Evolutionary conservation across 2,797 vertebrate genomes (phyloP), one percentile per base, ranked within the genome.

Genomic region (Distichodus sexfasciatus): DNA sequence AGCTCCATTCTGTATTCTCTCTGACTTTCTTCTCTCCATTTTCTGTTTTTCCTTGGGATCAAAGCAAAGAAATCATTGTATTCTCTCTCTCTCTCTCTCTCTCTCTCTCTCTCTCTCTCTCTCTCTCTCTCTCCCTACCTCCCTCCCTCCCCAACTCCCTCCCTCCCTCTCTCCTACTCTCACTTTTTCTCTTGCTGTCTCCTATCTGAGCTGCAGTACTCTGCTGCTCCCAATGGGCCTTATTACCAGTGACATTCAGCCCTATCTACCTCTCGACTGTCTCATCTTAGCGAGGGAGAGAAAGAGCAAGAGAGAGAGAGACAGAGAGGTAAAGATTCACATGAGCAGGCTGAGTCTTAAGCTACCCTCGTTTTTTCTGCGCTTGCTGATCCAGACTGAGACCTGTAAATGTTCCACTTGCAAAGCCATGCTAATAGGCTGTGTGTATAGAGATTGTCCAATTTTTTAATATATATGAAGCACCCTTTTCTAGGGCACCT

Each of bases 231-330:
- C 66, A 63, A 40, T 53, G 73, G 73, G 66, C 63, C 70, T 70
- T 70, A 78, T 78, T 72, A 78, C 60, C 60, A 62, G 61, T 67
- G 70, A 72, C 73, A 76, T 62, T 72, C 58, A 67, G 62, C 62
- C 71, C 66, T 70, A 41, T 73, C 69, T 53, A 72, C 70, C 58
- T 74, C 71, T 26, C 67, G 40, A 59, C 55, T 66, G 50, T 71
- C 71, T 79, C 67, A 66, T 66, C 69, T 40, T 23, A 63, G 66
- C 9, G 44, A 36, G 24, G 46, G 57, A 54, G 55, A 61, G 35
- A 47, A 46, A 43, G 65, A 33, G 47, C 65, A 40, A 46, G 51
- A 24, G 65, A 67, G 24, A 51, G 57, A 54, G 55, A 61, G 35
- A 47, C 41, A 43, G 65, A 33, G 47, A 70, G 31, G 40, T 38